A percentile compares a stretch with the other conserved stretches of the same genome.
phyloP scores from a whole-genome alignment of 1,140 invertebrate species.

The Monomorium pharaonis region DNA sequence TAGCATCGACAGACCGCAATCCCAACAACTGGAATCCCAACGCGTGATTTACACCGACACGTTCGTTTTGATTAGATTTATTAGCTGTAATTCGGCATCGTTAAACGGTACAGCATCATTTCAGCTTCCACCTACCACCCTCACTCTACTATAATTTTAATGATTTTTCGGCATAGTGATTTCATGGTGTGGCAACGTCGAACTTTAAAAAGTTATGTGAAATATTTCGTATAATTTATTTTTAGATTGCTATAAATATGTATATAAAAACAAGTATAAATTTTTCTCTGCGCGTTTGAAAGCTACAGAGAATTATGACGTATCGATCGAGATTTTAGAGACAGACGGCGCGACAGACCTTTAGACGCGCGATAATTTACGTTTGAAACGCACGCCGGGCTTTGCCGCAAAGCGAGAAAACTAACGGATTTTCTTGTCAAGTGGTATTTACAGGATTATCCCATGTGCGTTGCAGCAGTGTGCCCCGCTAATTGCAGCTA shows the following conservation, averaged over 20 bases:
- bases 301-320: not conserved
- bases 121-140: not conserved
- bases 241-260: not conserved
- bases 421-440: conserved; percentile 20
- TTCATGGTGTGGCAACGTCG: not conserved
- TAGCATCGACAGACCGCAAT: conserved; percentile 2
- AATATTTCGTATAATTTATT: not conserved
- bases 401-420: conserved; percentile 13
- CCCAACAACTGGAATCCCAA: not conserved
- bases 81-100: not conserved
- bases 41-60: not conserved
- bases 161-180: not conserved
- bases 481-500: conserved; percentile 54
- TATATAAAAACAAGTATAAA: not conserved
- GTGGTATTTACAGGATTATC: conserved; percentile 33
- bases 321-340: not conserved
- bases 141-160: not conserved
- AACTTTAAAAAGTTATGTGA: not conserved
- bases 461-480: not conserved
- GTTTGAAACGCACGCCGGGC: not conserved
- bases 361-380: not conserved
- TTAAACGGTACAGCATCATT: not conserved
- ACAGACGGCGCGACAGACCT: not conserved
- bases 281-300: not conserved
- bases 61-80: not conserved